Base-by-base conservation (phyloP, 2,113 vertebrate species). In the Otocyon megalotis region DNA sequence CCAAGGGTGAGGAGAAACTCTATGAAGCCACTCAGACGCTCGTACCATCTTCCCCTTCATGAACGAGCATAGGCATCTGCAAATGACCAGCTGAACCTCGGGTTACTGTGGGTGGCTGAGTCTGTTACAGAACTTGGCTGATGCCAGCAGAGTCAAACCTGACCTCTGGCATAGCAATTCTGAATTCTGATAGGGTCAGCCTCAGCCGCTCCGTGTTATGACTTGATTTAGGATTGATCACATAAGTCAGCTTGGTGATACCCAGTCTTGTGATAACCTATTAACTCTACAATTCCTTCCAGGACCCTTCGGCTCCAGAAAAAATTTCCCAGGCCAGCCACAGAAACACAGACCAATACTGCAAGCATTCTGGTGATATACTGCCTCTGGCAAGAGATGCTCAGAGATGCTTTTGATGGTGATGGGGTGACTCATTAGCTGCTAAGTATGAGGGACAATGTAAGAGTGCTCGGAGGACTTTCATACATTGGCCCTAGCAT, bases 341-440 rank as follows among this genome's bases (percentile, higher is more conserved):
- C 26, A 88, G 92, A 97, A 54, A 54, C 22, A 92, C 15, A 92
- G 82, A 82, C 37, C 7, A n/a, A 53, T 13, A 28, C 0, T 37
- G 37, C 15, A 43, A 79, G 35, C 53, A 26, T 43, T 94, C 24
- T 93, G 53, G 8, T 76, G 65, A 54, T 58, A 37, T 9, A 90
- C 4, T 11, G 8, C 81, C 62, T 95, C 48, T 84, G 63, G 60
- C 32, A 94, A 58, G 30, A 93, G 28, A 65, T 3, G 1, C 22
- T 90, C 30, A 77, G 19, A 77, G 62, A 69, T 62, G 30, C 9
- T 93, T 96, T 96, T 74, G 58, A 80, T 95, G 83, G n/a, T 77
- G 74, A 37, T 12, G 24, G 69, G 24, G 43, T 89, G 56, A 92
- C 20, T 56, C 79, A 82, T 65, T 60, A 81, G 76, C 37, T 35